phyloP scores from a whole-genome alignment of 2,888 invertebrate species.

The Calephelis perditalis region DNA sequence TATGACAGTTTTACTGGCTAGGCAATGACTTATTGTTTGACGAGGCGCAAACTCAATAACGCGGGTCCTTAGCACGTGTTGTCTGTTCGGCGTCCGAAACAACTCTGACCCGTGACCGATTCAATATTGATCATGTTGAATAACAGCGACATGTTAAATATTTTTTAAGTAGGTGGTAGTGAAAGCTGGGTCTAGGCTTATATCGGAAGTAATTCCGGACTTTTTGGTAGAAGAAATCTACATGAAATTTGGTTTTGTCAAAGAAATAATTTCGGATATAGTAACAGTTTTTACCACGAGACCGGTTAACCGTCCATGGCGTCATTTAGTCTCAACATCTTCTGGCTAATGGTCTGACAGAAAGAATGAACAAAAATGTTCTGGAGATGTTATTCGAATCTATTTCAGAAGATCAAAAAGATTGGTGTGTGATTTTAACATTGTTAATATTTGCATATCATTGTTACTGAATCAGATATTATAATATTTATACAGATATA shows the following conservation, averaged over 20 bases:
- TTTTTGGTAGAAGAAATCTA: neutral
- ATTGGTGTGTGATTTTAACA: neutral
- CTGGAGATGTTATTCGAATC: neutral
- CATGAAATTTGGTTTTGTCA: neutral
- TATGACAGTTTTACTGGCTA: too few species aligned
- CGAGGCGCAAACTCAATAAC: too few species aligned
- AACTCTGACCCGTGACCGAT: too few species aligned
- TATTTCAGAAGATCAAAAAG: neutral
- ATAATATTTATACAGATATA: neutral
- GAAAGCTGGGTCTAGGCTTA: neutral
- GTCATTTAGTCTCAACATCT: neutral
- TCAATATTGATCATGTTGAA: too few species aligned
- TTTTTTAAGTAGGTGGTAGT: neutral
- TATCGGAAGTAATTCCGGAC: neutral
- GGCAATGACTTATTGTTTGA: too few species aligned
- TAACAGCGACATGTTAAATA: too few species aligned
- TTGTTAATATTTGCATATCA: neutral
- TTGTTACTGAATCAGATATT: neutral
- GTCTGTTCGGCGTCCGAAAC: too few species aligned
- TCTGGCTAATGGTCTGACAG: neutral
- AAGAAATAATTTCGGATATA: neutral
- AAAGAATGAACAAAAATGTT: neutral
- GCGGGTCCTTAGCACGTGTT: too few species aligned
- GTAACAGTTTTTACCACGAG: neutral
- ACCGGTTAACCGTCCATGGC: neutral